Conservation (phyloP, 2,113 vertebrate genomes). For the Melozone crissalis region DNA sequence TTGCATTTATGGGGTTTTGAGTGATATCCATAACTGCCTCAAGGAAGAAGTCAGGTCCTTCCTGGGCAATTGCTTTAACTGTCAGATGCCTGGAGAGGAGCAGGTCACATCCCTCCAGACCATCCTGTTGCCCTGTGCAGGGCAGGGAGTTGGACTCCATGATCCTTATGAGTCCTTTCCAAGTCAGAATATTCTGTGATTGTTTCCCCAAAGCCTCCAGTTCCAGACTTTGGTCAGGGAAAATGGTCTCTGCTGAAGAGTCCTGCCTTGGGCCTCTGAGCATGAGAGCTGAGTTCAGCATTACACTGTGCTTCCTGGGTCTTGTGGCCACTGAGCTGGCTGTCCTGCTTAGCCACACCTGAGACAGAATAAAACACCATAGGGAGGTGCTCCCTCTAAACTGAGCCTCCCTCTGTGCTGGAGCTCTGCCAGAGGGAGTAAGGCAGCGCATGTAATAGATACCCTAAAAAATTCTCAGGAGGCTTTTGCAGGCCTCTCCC, state of each 20-base stretch:
- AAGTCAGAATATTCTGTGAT: background rate
- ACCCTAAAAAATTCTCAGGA: background rate
- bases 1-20: background rate
- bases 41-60: background rate
- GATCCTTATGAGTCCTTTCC: background rate
- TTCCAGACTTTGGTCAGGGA: background rate
- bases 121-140: background rate
- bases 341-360: background rate
- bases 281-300: background rate
- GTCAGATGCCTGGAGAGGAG: background rate
- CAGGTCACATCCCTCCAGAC: background rate
- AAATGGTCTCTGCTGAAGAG: background rate
- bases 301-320: background rate
- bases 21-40: background rate
- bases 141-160: background rate
- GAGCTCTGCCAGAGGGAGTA: background rate
- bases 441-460: background rate
- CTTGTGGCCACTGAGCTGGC: background rate
- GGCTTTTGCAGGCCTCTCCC: background rate
- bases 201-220: background rate
- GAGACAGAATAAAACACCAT: background rate
- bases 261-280: background rate
- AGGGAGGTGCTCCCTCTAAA: background rate
- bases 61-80: background rate
- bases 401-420: background rate